These are phyloP conservation scores for Nothoprocta perdicaria DNA, from an alignment of 2,113 vertebrate species.

Conservation along the genomic window DNA sequence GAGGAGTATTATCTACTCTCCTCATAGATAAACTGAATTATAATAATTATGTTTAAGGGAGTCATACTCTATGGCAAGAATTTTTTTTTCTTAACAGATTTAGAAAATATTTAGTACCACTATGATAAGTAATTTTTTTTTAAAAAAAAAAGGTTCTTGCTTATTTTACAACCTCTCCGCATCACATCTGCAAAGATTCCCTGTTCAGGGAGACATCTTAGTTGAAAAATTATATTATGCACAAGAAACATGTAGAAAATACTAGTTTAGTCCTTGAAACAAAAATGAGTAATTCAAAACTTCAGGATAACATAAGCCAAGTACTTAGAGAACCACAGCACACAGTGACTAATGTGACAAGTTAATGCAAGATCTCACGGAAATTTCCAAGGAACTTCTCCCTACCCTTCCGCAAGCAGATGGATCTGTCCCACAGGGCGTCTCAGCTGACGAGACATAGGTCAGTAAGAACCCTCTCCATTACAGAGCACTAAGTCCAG, in stretches of 20 bases:
- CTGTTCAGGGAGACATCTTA: not conserved
- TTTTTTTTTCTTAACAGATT: not conserved
- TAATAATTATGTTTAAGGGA: not conserved
- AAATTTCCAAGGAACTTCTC: not conserved
- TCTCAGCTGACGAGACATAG: not conserved
- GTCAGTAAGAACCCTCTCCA: not conserved
- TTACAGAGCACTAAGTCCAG: not conserved
- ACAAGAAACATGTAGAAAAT: not conserved
- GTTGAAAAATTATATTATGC: not conserved
- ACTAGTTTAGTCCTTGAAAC: not conserved
- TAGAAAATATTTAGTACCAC: not conserved
- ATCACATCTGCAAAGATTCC: not conserved
- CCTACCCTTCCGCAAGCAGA: not conserved
- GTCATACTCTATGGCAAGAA: not conserved
- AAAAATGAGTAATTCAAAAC: not conserved
- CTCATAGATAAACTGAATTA: not conserved
- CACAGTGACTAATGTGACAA: not conserved
- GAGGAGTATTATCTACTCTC: not conserved
- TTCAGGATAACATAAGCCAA: not conserved
- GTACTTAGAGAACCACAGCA: not conserved
- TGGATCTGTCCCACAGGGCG: not conserved
- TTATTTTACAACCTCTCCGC: not conserved
- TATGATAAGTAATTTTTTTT: not conserved
- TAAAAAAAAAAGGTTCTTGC: not conserved
- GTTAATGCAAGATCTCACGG: not conserved